Evolutionary conservation across 2,797 vertebrate species (phyloP), one percentile per base, ranked within the genome.

Genomic region (Heteromormyrus szaboi): DNA sequence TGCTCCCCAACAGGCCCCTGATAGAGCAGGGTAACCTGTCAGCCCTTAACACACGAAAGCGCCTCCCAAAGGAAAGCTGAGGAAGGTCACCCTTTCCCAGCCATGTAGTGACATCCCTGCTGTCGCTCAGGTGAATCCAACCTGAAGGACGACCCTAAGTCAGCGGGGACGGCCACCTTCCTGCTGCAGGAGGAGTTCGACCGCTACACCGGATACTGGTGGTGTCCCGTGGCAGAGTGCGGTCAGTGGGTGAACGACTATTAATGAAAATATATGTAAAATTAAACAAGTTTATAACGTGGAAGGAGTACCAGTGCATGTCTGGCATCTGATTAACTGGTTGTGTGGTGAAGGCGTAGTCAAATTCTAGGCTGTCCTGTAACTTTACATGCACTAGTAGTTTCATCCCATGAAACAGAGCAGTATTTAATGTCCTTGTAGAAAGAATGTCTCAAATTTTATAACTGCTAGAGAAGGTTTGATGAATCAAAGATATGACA

Each of bases 181-280:
- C 96, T 97, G 91, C 93, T 97, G 85, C 96, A 97, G 90, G 96
- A 97, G 91, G 96, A 97, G 90, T 96, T 96, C 93, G 96, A 97
- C 91, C 95, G 95, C 92, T 97, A 96, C 89, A 96, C 96, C 17
- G 96, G 96, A 88, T 96, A 96, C 91, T 96, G 96, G 96, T 96
- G 96, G 96, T 96, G 95, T 91, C 96, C 96, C 8, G 89, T 92
- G 79, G 95, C 94, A 85, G 92, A 96, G 90, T 93, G 91, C 85
- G 93, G 96, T 96, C 94, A 95, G 95, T 88, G 46, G 46, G 8
- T 59, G 54, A 59, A n/a, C 19, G 6, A 59, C 17, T 59, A 59
- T 22, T 7, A 59, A n/a, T 59, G 54, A n/a, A 59, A n/a, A 59
- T n/a, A 8, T n/a, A 22, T n/a, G 54, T 56, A 6, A 56, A 56